Evolutionary conservation across 2,888 invertebrate genomes (phyloP).

Genomic region (Colostygia pectinataria): DNA sequence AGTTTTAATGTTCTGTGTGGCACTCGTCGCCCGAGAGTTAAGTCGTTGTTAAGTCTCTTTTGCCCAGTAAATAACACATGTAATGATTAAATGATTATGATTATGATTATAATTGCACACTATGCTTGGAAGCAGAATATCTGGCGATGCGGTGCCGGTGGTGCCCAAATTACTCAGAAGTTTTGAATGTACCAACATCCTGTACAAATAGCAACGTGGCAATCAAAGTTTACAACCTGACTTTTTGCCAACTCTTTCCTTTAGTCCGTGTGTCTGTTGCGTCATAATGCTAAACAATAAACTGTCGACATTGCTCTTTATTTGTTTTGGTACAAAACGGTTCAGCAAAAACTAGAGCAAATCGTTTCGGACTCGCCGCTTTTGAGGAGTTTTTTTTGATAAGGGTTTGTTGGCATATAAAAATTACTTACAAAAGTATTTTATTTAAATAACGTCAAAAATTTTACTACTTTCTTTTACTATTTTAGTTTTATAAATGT

Average conservation of each 20-base stretch:
- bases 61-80: too few relatives aligned
- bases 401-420: conserved; percentile 13
- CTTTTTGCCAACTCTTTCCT: conserved; percentile 62
- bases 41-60: too few relatives aligned
- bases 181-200: conserved; percentile 38
- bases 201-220: conserved; percentile 44
- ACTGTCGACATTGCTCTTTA: conserved; percentile 44
- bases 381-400: conserved; percentile 13
- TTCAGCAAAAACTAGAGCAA: conserved; percentile 64
- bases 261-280: conserved; percentile 51
- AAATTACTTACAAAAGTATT: neutral
- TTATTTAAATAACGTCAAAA: neutral
- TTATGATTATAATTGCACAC: too few relatives aligned
- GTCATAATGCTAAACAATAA: conserved; percentile 46
- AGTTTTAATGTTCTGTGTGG: too few relatives aligned
- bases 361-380: conserved; percentile 31
- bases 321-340: conserved; percentile 53
- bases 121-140: too few relatives aligned
- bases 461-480: too few relatives aligned
- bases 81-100: too few relatives aligned
- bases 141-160: too few relatives aligned
- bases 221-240: conserved; percentile 53
- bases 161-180: neutral
- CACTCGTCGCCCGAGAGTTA: too few relatives aligned
- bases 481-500: too few relatives aligned